These are phyloP conservation scores for Leptinotarsa rubiginosa DNA, from an alignment of 2,888 invertebrate genomes.

Conservation along the genomic window DNA sequence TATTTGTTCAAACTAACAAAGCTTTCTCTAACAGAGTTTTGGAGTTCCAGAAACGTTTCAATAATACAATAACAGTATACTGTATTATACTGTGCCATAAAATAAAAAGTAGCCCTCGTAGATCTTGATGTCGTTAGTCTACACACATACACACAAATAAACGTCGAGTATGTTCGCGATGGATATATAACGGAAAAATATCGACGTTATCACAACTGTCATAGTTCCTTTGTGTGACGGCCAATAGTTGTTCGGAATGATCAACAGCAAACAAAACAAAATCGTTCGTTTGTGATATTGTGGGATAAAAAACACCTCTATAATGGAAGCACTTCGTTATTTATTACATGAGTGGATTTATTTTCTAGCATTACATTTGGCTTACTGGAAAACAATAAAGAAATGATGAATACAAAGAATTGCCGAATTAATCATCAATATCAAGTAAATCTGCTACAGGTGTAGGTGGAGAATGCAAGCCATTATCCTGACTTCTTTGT, in stretches of 20 bases:
- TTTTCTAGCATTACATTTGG: not conserved
- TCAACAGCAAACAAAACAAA: conserved; percentile 19
- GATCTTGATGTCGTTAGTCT: conserved; percentile 1
- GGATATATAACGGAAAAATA: conserved; percentile 16
- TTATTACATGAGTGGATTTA: not conserved
- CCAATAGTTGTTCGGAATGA: conserved; percentile 14
- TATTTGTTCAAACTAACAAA: too few relatives aligned
- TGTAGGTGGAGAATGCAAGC: too few relatives aligned
- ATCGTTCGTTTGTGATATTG: conserved; percentile 9
- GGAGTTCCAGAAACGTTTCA: too few relatives aligned
- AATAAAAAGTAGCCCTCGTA: not conserved
- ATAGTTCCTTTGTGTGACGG: conserved; percentile 18
- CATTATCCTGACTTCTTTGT: too few relatives aligned
- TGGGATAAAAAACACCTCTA: conserved; percentile 13
- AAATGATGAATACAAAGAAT: too few relatives aligned
- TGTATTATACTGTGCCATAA: not conserved
- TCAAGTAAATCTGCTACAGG: too few relatives aligned
- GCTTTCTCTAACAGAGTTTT: too few relatives aligned
- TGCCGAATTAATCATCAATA: too few relatives aligned
- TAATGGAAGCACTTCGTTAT: conserved; percentile 7
- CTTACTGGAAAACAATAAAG: too few relatives aligned
- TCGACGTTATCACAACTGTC: conserved; percentile 16
- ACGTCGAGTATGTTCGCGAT: conserved; percentile 2
- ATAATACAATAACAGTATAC: not conserved
- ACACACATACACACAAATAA: conserved; percentile 8